A percentile compares a stretch with the other conserved stretches of the same genome.
Conservation (phyloP, 2,797 vertebrate species). For the Tragopan temminckii region DNA sequence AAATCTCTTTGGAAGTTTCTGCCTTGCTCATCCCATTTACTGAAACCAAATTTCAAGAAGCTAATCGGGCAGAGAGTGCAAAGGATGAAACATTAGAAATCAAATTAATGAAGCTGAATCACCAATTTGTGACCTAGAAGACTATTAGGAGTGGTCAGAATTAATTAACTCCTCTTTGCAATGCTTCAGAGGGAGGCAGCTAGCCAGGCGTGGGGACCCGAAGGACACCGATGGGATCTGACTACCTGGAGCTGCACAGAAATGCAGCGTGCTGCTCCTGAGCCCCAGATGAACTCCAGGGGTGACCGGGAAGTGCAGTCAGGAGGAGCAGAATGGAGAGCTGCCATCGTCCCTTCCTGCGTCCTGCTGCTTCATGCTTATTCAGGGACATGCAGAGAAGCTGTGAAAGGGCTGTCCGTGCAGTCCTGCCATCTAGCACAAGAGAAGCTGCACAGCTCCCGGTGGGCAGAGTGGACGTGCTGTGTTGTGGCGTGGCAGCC, state of each 20-base stretch:
- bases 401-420: not conserved
- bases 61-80: conserved; percentile 81
- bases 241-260: conserved; percentile 16
- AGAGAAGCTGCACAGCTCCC: not conserved
- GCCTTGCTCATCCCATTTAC: conserved; percentile 77
- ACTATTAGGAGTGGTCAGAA: conserved; percentile 75
- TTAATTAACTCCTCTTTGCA: conserved; percentile 73
- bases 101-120: conserved; percentile 79
- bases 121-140: conserved; percentile 78
- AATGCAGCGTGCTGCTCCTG: not conserved
- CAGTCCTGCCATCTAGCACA: not conserved
- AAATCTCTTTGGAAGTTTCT: conserved; percentile 80
- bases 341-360: not conserved
- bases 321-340: not conserved
- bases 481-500: not conserved
- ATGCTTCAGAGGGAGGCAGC: conserved; percentile 33
- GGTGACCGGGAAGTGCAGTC: accelerated
- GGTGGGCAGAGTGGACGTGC: not conserved
- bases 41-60: conserved; percentile 77
- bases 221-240: conserved; percentile 50
- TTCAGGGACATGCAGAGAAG: not conserved
- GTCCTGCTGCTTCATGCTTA: not conserved
- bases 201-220: not conserved
- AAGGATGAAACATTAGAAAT: conserved; percentile 80
- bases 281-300: not conserved